A percentile compares a stretch with the other conserved stretches of the same genome.
phyloP scores from a whole-genome alignment of 2,888 invertebrate genomes.

The Charanyca ferruginea region DNA sequence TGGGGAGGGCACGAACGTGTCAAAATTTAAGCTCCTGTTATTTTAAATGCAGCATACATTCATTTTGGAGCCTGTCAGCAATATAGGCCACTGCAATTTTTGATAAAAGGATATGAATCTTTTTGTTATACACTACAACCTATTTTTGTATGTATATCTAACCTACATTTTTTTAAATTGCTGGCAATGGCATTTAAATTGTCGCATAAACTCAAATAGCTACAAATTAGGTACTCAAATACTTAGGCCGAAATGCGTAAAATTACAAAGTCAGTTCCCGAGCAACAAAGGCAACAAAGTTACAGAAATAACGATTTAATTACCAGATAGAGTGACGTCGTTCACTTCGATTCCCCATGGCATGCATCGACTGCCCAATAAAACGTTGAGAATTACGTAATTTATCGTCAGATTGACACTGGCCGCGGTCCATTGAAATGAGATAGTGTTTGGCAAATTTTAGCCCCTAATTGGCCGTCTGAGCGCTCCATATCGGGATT shows the following conservation, averaged over 20 bases:
- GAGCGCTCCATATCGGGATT: slow-evolving; percentile 29
- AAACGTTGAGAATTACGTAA: slow-evolving; percentile 79
- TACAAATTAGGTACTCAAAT: slow-evolving; percentile 12
- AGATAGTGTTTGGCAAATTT: slow-evolving; percentile 56
- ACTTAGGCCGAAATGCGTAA: slow-evolving; percentile 6
- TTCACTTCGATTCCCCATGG: slow-evolving; percentile 64
- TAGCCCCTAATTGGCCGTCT: slow-evolving; percentile 51
- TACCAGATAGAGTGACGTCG: slow-evolving; percentile 52
- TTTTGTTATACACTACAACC: slow-evolving; percentile 1
- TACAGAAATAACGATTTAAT: slow-evolving; percentile 54
- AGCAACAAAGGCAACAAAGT: slow-evolving; percentile 31
- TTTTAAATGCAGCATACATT: slow-evolving; percentile 65
- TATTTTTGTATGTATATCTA: neutral
- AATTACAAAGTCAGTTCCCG: slow-evolving; percentile 25
- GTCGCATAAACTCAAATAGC: slow-evolving; percentile 8
- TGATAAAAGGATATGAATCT: slow-evolving; percentile 22
- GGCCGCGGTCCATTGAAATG: slow-evolving; percentile 56
- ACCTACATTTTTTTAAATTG: neutral
- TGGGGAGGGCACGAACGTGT: slow-evolving; percentile 76
- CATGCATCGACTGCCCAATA: slow-evolving; percentile 77
- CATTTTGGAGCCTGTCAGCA: slow-evolving; percentile 53
- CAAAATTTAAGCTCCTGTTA: slow-evolving; percentile 74
- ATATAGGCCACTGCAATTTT: slow-evolving; percentile 58
- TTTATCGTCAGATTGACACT: slow-evolving; percentile 77
- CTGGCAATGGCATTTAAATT: neutral